Evolutionary conservation across 2,113 vertebrate species (phyloP), one percentile per base, ranked within the genome.

Genomic region (Pseudopodoces humilis): DNA sequence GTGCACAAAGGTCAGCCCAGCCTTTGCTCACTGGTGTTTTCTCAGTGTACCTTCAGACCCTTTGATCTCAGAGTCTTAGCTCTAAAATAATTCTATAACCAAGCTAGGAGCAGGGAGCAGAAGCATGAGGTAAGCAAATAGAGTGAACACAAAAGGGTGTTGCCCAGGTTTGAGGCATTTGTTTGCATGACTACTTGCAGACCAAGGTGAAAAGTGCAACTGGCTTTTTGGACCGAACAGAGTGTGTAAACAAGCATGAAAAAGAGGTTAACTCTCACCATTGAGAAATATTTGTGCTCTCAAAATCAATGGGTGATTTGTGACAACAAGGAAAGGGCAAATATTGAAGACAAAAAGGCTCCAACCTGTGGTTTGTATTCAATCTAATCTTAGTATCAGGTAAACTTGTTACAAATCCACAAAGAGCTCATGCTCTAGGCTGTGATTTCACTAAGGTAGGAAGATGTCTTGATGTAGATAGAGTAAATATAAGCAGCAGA

Each of bases 131-230:
- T 94, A 98, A 97, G 94, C 88, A 97, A 98, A 98, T 63, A 88
- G 50, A 30, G 25, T 52, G 47, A 79, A 83, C 85, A 94, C 68
- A 95, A 84, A 96, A 94, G 78, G 75, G n/a, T 23, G n/a, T 91
- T 96, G 74, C 95, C 88, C 76, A 59, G 50, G 47, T 96, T 93
- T 91, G 95, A 93, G 94, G 83, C 91, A 81, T 96, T 91, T 96
- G 86, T 97, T 98, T 98, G 96, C 95, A 83, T 83, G 83, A 83
- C 88, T 92, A 88, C 96, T 96, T 93, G 92, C 97, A 96, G 94
- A 97, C 88, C 85, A 97, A 98, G 98, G 98, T 98, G 98, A 98
- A 98, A 98, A 98, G 98, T 98, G 97, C 98, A 98, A 74, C 76
- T 74, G 50, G 75, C 88, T 95, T 95, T 96, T 97, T 88, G 88